Evolutionary conservation across 1,140 invertebrate species (phyloP), one percentile per base, ranked within the genome.

Genomic region (Goniozus legneri): DNA sequence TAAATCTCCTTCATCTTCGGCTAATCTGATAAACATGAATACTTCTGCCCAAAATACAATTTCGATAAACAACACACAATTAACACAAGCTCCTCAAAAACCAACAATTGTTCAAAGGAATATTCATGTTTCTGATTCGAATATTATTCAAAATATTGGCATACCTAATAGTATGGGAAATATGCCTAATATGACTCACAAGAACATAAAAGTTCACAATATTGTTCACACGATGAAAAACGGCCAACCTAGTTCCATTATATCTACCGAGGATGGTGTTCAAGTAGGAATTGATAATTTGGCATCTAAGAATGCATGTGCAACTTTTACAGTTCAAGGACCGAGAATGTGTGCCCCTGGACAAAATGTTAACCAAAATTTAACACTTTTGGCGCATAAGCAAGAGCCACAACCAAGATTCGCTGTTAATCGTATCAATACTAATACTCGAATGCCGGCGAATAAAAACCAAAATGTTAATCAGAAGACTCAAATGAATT

Each of bases 401-500:
- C 58, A 58, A 42, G 50, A 56, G 50, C 58, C 54, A 51, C 58
- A 62, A 36, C 38, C 53, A 31, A 54, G 58, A 32, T 51, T 60
- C 34, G 41, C 52, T 8, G 63, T 56, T 50, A 50, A 58, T 42
- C 56, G 42, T 43, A 38, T 60, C 6, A 56, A 49, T 36, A 37
- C 58, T 21, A 54, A 58, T 33, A 50, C 62, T 21, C 46, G 63
- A 12, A 54, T 64, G 20, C 64, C 56, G 45, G 18, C 56, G 21
- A 37, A 54, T 19, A 70, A 72, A 38, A 54, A 60, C 44, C 14
- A 52, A 44, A n/a, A 41, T 47, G 14, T 21, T 30, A 15, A 58
- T 7, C 65, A 67, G 16, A 74, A 73, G 35, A 60, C 68, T 13
- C 39, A 65, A n/a, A 52, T 67, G 19, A 54, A 43, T 46, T 56